Evolutionary conservation across 2,888 invertebrate genomes (phyloP), one percentile per base, ranked within the genome.

Genomic region (Synergus itoensis): DNA sequence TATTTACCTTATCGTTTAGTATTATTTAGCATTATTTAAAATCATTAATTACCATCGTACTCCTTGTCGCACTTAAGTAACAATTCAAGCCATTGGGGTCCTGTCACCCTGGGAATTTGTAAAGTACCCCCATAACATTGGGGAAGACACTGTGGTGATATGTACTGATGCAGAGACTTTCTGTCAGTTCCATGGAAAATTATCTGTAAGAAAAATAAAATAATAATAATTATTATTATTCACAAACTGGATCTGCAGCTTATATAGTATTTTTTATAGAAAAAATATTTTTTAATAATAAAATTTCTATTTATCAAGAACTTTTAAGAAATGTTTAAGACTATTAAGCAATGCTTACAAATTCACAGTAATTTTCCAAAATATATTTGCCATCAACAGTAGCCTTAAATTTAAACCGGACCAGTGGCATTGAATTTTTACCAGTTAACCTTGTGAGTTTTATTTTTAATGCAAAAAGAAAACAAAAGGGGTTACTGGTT

Each of bases 131-230:
- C 97, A 86, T 97, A 97, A 85, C 93, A 93, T 14, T 94, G 93
- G 0, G 96, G 96, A 86, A 97, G 92, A 86, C 94, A 94, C 88
- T 96, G 95, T 0, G 96, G 95, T 63, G 94, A 95, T 83, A 97
- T 94, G 89, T 96, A 93, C 86, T 96, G 94, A 87, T 96, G 95
- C 62, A 97, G 92, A 1, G 95, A 94, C 79, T 96, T 95, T 64
- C 95, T 94, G 89, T 97, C 96, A 8, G 94, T 95, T 62, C 97
- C 96, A 91, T 97, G 96, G 93, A 97, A 97, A 79, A 95, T 94
- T 84, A 97, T 96, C 87, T 93, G 82, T 4, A 84, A 78, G 9
- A 79, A 81, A 82, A 80, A 48, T 18, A 69, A 65, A 65, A 75
- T 28, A 5, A 77, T 75, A 1, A 14, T 76, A 40, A n/a, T 43